Evolutionary conservation across 2,888 invertebrate genomes (phyloP), one percentile per base, ranked within the genome.

Genomic region (Dyspetes luteomarginatus): DNA sequence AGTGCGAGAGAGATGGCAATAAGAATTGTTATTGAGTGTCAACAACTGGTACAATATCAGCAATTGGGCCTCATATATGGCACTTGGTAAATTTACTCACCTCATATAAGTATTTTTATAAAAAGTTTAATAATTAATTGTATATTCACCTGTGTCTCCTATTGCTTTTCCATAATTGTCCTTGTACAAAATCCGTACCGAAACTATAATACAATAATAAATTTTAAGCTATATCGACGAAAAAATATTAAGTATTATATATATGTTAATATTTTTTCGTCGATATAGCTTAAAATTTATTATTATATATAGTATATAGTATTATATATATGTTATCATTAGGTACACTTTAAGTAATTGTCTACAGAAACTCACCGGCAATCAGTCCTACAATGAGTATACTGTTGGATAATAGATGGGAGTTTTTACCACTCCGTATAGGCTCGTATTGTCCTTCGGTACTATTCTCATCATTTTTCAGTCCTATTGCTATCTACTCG

Each of bases 81-180:
- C n/a, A n/a, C n/a, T n/a, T n/a, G n/a, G n/a, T n/a, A n/a, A n/a
- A n/a, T n/a, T n/a, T n/a, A n/a, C n/a, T n/a, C n/a, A n/a, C n/a
- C n/a, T n/a, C n/a, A n/a, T n/a, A n/a, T n/a, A n/a, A n/a, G n/a
- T n/a, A n/a, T n/a, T n/a, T n/a, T n/a, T n/a, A n/a, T n/a, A n/a
- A n/a, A n/a, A n/a, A n/a, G n/a, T 9, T 19, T 7, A 26, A 7
- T 22, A 22, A 58, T 52, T 2, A 15, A 30, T n/a, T 5, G 19
- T 55, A 5, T 4, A 15, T 50, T 28, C 68, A 83, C 83, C 64
- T 64, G 77, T 74, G 15, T 83, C 71, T 5, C 28, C 22, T 7
- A 64, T 15, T 22, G 82, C 78, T 52, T 69, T 72, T 5, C 36
- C 5, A n/a, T 45, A 58, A 55, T 41, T 52, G 2, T 77, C 77